A percentile compares a stretch with the other conserved stretches of the same genome.
phyloP scores from a whole-genome alignment of 2,888 invertebrate species.

The Andrena minutula region DNA sequence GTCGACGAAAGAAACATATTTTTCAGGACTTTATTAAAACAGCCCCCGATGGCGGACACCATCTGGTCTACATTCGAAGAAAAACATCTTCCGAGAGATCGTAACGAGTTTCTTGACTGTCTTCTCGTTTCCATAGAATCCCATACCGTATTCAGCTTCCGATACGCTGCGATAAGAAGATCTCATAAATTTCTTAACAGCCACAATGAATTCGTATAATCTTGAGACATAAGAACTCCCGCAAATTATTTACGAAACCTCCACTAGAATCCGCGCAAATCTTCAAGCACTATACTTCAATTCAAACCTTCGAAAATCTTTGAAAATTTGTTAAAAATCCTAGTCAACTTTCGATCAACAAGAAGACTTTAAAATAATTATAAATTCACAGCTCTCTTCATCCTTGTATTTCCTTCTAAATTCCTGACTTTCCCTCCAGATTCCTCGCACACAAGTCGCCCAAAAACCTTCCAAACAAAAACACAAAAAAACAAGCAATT shows the following conservation, averaged over 20 bases:
- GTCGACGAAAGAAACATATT: constrained; percentile 36
- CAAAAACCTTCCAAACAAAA: not conserved
- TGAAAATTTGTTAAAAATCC: no score
- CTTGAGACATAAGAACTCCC: no score
- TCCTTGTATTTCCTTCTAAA: no score
- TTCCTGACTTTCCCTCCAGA: not conserved
- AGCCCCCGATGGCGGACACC: constrained; percentile 21
- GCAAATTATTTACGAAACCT: no score
- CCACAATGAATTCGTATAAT: no score
- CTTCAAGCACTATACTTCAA: no score
- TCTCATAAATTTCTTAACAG: no score
- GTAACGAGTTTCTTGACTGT: not conserved
- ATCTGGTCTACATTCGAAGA: constrained; percentile 27
- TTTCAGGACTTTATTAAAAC: constrained; percentile 43
- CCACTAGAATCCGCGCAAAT: no score
- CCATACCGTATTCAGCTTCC: not conserved
- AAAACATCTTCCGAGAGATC: constrained; percentile 34
- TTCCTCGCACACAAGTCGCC: not conserved
- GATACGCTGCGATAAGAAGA: not conserved
- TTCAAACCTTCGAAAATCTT: no score
- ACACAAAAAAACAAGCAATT: not conserved
- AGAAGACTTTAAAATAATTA: no score
- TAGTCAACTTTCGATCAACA: no score
- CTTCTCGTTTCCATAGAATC: not conserved
- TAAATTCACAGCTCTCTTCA: no score